Base-by-base conservation (phyloP, 1,140 invertebrate genomes). In the Drosophila eugracilis region DNA sequence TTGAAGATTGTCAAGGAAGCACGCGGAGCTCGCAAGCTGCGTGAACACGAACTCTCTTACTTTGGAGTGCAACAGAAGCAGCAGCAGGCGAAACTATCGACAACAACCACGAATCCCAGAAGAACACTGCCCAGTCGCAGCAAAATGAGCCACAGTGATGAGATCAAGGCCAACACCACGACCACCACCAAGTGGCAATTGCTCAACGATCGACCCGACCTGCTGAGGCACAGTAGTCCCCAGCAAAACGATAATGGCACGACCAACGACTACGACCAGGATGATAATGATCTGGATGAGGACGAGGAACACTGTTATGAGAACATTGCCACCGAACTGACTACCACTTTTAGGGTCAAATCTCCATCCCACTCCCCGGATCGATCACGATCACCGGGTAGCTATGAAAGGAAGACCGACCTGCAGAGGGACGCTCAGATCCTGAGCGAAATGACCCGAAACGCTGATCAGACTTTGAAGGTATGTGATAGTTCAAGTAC, bases 1-100 rank as follows among this genome's bases (percentile, higher is more conserved):
- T 37, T 91, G 5, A 91, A 89, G 52, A 91, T 91, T 47, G 70
- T 91, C 3, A 91, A 90, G 34, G 90, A 91, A 45, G 75, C 91
- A 9, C 86, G 88, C n/a, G 91, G 91, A 5, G 91, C 92, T 5
- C 85, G 92, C 48, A 92, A 92, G 67, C 34, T 92, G 10, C 90
- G 91, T 6, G 91, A 92, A 15, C 92, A 92, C 10, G 92, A 92
- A 66, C 83, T 92, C 17, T 92, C 91, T 37, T 92, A 92, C 59
- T 92, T 92, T 53, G 92, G 92, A 4, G 76, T 92, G 1, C 91
- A 92, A n/a, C 62, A 70, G 3, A 59, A 73, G 9, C 53, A 72
- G 9, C 36, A 54, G 2, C 71, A 71, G 34, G 24, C 54, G 12
- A 55, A 62, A 6, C 26, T 75, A 10, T 47, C 65, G 0, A 39